Evolutionary conservation across 2,113 vertebrate genomes (phyloP).

Genomic region (Odontesthes bonariensis): DNA sequence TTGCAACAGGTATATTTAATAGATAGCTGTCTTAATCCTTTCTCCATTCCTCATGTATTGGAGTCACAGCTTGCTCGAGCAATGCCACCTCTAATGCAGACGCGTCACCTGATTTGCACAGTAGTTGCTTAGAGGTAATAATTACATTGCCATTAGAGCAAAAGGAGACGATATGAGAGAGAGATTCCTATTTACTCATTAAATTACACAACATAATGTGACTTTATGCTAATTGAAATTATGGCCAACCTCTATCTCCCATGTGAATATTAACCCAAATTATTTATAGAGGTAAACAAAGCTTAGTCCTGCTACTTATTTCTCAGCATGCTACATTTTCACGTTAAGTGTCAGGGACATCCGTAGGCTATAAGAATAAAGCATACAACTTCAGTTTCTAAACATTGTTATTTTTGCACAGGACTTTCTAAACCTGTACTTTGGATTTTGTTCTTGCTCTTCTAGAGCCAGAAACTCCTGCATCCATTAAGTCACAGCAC

Average conservation of each 20-base stretch:
- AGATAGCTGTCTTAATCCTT: background rate
- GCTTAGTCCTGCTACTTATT: constrained; percentile 37
- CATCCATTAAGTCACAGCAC: background rate
- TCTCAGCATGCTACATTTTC: constrained; percentile 32
- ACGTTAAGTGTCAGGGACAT: constrained; percentile 51
- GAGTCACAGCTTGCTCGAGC: background rate
- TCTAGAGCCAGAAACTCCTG: constrained; percentile 4
- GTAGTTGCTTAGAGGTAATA: constrained; percentile 37
- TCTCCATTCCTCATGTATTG: background rate
- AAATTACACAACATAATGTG: constrained; percentile 55
- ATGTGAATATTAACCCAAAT: constrained; percentile 50
- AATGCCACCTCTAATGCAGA: background rate
- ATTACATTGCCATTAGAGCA: constrained; percentile 49
- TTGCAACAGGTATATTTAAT: too few species aligned
- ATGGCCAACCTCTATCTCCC: constrained; percentile 44
- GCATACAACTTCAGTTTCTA: constrained; percentile 7
- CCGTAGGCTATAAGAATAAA: constrained; percentile 26
- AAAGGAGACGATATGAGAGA: constrained; percentile 29
- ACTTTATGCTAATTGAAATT: constrained; percentile 53
- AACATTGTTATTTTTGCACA: background rate
- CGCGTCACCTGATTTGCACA: constrained; percentile 38
- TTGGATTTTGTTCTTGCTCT: background rate
- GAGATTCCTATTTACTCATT: constrained; percentile 52
- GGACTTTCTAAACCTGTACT: background rate
- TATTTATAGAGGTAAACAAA: constrained; percentile 68